Conservation (phyloP, 2,797 vertebrate species). For the Sebastes taczanowskii region DNA sequence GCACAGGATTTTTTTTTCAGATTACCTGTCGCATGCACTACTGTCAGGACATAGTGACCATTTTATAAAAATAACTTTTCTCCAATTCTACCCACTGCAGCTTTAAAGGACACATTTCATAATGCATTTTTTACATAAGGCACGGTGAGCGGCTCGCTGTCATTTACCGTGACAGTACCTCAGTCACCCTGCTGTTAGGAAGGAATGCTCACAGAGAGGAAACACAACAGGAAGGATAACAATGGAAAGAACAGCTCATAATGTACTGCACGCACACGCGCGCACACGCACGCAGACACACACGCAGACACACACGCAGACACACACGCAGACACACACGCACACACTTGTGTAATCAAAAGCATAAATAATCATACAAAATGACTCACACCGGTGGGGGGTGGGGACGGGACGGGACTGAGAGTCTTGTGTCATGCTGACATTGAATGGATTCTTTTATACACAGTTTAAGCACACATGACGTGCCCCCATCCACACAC, state of each 20-base stretch:
- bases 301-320: too few relatives aligned
- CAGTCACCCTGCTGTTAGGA: slow-evolving; percentile 32
- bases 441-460: neutral
- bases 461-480: neutral
- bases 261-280: neutral
- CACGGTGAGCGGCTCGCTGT: neutral
- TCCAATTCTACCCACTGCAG: too few relatives aligned
- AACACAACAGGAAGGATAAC: slow-evolving; percentile 68
- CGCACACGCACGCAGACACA: neutral
- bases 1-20: too few relatives aligned
- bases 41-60: too few relatives aligned
- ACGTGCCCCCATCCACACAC: neutral
- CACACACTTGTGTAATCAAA: slow-evolving; percentile 29
- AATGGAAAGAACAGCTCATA: slow-evolving; percentile 75
- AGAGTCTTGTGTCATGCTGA: neutral
- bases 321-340: neutral
- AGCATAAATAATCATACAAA: slow-evolving; percentile 27
- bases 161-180: slow-evolving; percentile 7
- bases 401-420: neutral
- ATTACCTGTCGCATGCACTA: too few relatives aligned
- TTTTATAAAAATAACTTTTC: too few relatives aligned
- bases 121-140: neutral
- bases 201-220: slow-evolving; percentile 64
- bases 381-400: slow-evolving; percentile 27
- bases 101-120: neutral